Evolutionary conservation across 2,113 vertebrate genomes (phyloP).

Genomic region (Sinocyclocheilus maitianheensis): DNA sequence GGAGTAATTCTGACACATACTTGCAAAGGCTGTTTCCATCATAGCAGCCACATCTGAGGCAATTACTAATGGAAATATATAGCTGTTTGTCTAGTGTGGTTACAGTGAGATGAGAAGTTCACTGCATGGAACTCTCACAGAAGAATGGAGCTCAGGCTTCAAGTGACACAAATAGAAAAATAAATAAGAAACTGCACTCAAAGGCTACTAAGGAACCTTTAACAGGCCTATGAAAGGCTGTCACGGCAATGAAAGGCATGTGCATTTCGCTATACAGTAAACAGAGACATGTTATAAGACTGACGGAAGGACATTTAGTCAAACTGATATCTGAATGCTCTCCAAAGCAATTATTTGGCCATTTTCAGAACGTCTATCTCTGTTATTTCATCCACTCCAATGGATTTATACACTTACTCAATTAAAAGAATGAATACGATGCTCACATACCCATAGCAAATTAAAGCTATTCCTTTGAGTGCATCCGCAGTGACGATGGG

Average conservation of each 20-base stretch:
- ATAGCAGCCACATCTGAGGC: not conserved
- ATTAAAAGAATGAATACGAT: conserved; percentile 28
- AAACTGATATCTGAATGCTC: not conserved
- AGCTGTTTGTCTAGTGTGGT: not conserved
- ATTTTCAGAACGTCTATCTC: conserved; percentile 14
- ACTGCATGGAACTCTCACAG: not conserved
- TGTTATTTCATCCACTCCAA: conserved; percentile 23
- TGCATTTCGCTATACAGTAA: not conserved
- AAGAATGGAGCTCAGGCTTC: not conserved
- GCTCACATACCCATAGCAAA: not conserved
- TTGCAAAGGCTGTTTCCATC: not conserved
- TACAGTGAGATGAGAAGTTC: not conserved
- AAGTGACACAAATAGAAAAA: not conserved
- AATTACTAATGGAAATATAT: not conserved
- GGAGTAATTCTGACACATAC: not conserved
- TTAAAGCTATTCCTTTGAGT: conserved; percentile 41
- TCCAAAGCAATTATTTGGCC: conserved; percentile 26
- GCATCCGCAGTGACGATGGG: not conserved
- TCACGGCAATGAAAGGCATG: not conserved
- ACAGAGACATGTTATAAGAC: not conserved
- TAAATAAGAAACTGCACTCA: not conserved
- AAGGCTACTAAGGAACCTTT: not conserved
- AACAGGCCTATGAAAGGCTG: not conserved
- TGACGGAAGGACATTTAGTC: not conserved
- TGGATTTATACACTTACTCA: conserved; percentile 26